These are phyloP conservation scores for Scaptomyza flava DNA, from an alignment of 2,888 invertebrate genomes.

Conservation along the genomic window DNA sequence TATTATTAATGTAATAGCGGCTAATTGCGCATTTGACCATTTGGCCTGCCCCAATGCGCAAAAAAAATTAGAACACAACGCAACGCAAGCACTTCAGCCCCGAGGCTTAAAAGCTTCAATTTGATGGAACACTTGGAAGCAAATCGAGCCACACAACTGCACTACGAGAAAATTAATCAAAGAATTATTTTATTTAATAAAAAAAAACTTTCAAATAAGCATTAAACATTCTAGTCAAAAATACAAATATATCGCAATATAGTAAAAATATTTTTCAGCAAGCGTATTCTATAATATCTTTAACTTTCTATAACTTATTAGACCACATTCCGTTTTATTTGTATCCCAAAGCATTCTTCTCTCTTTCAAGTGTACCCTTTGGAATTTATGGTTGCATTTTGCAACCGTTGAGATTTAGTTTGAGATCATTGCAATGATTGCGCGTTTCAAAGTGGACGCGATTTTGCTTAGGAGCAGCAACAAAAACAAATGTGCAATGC, in stretches of 20 bases:
- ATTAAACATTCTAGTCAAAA: too few species aligned
- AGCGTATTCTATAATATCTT: too few species aligned
- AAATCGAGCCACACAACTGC: not conserved
- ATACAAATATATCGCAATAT: too few species aligned
- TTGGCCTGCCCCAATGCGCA: constrained; percentile 45
- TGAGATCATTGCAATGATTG: constrained; percentile 58
- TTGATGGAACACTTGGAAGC: constrained; percentile 74
- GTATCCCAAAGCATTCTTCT: too few species aligned
- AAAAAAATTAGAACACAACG: constrained; percentile 62
- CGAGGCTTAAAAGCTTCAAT: constrained; percentile 73
- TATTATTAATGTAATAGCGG: constrained; percentile 78
- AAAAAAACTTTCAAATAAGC: too few species aligned
- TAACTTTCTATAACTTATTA: too few species aligned
- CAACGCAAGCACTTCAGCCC: constrained; percentile 65
- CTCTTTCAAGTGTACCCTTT: not conserved
- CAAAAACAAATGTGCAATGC: constrained; percentile 35
- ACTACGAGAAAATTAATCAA: not conserved
- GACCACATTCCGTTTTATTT: too few species aligned
- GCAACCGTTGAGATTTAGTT: constrained; percentile 46
- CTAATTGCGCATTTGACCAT: constrained; percentile 72
- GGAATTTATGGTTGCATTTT: constrained; percentile 64
- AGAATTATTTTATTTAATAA: not conserved
- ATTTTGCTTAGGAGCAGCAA: constrained; percentile 32
- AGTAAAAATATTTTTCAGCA: too few species aligned
- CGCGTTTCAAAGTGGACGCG: constrained; percentile 38